These are phyloP conservation scores for Endotricha flammealis DNA, from an alignment of 2,888 invertebrate species.

Conservation along the genomic window DNA sequence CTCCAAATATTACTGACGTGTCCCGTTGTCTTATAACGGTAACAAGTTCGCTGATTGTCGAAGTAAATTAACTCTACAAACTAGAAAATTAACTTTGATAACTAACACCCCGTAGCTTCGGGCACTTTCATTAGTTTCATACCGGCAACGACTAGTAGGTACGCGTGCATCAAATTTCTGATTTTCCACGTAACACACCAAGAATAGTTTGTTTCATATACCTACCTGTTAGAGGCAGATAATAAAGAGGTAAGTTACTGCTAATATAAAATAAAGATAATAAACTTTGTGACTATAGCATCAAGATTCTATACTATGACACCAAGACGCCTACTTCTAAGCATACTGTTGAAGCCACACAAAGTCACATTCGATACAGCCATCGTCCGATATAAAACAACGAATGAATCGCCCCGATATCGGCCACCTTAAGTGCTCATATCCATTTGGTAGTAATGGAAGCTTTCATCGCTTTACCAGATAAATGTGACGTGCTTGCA, in stretches of 20 bases:
- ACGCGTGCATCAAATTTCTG: conserved; percentile 17
- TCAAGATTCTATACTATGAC: no score
- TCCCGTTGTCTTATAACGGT: conserved; percentile 18
- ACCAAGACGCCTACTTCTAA: no score
- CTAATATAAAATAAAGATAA: no score
- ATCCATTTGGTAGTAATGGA: conserved; percentile 65
- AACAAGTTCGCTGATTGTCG: conserved; percentile 48
- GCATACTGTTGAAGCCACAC: background rate
- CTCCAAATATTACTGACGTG: conserved; percentile 2
- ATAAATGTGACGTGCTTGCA: conserved; percentile 61
- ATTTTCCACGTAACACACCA: conserved; percentile 2
- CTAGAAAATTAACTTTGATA: conserved; percentile 64
- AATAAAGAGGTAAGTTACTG: no score
- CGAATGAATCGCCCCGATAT: conserved; percentile 32
- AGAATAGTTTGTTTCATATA: background rate
- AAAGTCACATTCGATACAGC: background rate
- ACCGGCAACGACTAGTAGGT: conserved; percentile 20
- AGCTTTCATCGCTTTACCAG: conserved; percentile 57
- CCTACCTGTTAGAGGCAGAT: no score
- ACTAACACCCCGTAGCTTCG: conserved; percentile 40
- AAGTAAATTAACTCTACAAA: conserved; percentile 51
- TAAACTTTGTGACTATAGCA: no score
- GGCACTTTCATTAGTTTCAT: conserved; percentile 40
- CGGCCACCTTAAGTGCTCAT: conserved; percentile 61
- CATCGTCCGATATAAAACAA: conserved; percentile 30